Evolutionary conservation across 2,797 vertebrate genomes (phyloP), one percentile per base, ranked within the genome.

Genomic region (Diplodus puntazzo): DNA sequence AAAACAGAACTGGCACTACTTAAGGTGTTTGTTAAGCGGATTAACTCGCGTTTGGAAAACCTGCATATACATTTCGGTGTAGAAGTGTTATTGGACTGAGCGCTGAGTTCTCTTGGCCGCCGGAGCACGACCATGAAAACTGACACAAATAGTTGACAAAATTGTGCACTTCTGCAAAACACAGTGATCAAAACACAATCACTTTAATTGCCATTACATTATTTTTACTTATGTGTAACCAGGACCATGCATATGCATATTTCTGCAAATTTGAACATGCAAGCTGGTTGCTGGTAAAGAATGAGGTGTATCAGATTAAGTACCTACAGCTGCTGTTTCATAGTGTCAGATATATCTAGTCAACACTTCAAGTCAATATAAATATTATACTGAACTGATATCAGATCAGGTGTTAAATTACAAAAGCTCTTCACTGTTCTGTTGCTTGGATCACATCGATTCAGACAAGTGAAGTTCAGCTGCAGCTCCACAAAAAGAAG

Each of bases 401-500:
- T 20, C 11, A 11, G 11, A 45, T 39, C 27, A 3, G 16, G 20
- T 3, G 14, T 1, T 23, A 5, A 10, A 17, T 4, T 17, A 17
- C 12, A 18, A 25, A 62, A 62, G n/a, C 16, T 27, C 2, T 16
- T 43, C 13, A 20, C 7, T 53, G 30, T 48, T 65, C 69, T 68
- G 57, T 13, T 3, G 7, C 7, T 63, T 43, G 0, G n/a, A 50
- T 64, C 34, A 42, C 27, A 71, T n/a, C 71, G 61, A 79, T 80
- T 87, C 81, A 89, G 82, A 71, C 68, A 0, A 81, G 82, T 69
- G 79, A 85, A 67, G 68, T 46, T 76, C 14, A 18, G 3, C 8
- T 61, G 68, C 1, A 21, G 45, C 3, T 74, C 11, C 54, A 60
- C 25, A 25, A 45, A 25, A 42, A 50, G 30, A 42, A 45, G n/a